Evolutionary conservation across 2,113 vertebrate genomes (phyloP).

Genomic region (Nannospalax galili): DNA sequence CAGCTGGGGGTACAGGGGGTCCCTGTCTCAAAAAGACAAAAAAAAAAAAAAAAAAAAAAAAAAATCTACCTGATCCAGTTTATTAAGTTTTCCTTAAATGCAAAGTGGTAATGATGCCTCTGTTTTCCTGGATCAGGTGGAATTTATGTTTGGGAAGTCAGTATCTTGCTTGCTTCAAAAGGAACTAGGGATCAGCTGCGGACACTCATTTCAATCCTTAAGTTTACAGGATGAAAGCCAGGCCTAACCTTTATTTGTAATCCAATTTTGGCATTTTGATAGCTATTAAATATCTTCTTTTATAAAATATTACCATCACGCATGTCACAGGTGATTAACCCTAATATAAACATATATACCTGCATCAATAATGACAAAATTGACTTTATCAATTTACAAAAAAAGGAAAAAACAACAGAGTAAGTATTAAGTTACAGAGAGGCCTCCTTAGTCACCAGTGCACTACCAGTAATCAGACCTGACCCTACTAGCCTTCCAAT

Average conservation of each 20-base stretch:
- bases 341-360: background rate
- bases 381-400: background rate
- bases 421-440: no score
- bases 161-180: slow-evolving; percentile 54
- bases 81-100: no score
- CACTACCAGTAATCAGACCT: no score
- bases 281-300: background rate
- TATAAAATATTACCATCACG: background rate
- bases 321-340: background rate
- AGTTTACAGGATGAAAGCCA: slow-evolving; percentile 5
- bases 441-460: no score
- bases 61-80: slow-evolving; percentile 55
- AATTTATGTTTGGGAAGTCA: slow-evolving; percentile 48
- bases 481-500: no score
- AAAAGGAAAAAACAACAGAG: no score
- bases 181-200: slow-evolving; percentile 9
- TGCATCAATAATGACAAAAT: slow-evolving; percentile 15
- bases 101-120: no score
- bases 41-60: slow-evolving; percentile 29
- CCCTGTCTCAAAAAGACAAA: no score
- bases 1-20: no score
- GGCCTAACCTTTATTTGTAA: slow-evolving; percentile 4
- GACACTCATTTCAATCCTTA: slow-evolving; percentile 17
- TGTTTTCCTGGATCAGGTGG: no score
- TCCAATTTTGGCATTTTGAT: background rate